phyloP scores from a whole-genome alignment of 2,888 invertebrate genomes.

The Limenitis arthemis region DNA sequence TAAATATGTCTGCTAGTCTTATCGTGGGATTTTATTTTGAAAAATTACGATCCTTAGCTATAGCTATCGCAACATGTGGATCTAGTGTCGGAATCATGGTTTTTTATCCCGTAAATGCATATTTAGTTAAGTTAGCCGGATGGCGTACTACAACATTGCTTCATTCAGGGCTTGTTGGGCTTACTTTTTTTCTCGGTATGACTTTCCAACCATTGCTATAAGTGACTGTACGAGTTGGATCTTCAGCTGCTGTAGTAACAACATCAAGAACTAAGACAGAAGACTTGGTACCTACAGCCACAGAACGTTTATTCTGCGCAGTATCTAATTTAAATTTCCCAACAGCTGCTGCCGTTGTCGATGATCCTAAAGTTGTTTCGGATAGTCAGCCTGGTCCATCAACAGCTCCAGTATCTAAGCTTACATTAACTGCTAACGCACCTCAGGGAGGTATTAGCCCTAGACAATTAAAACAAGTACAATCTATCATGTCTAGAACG shows the following conservation, averaged over 20 bases:
- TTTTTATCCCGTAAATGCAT: slow-evolving; percentile 46
- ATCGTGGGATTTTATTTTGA: slow-evolving; percentile 65
- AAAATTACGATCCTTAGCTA: slow-evolving; percentile 46
- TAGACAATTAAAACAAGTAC: slow-evolving; percentile 49
- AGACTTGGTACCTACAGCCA: slow-evolving; percentile 31
- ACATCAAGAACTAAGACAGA: slow-evolving; percentile 32
- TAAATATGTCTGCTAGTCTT: slow-evolving; percentile 46
- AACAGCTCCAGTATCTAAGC: slow-evolving; percentile 37
- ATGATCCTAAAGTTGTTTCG: slow-evolving; percentile 29
- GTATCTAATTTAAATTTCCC: slow-evolving; percentile 44
- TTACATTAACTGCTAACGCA: slow-evolving; percentile 43
- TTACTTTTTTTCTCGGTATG: slow-evolving; percentile 51
- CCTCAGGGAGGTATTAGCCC: slow-evolving; percentile 45
- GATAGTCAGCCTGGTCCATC: slow-evolving; percentile 43
- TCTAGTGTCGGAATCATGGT: slow-evolving; percentile 54
- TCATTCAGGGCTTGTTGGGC: slow-evolving; percentile 50
- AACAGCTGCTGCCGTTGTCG: slow-evolving; percentile 51
- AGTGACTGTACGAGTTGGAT: slow-evolving; percentile 51
- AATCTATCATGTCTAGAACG: slow-evolving; percentile 46
- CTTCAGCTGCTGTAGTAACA: slow-evolving; percentile 39
- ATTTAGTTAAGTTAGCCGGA: slow-evolving; percentile 43
- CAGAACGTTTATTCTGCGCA: slow-evolving; percentile 40
- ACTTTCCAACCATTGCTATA: slow-evolving; percentile 51
- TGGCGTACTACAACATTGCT: slow-evolving; percentile 52
- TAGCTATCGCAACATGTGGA: slow-evolving; percentile 47